Evolutionary conservation across 2,888 invertebrate species (phyloP).

Genomic region (Altica lythri): DNA sequence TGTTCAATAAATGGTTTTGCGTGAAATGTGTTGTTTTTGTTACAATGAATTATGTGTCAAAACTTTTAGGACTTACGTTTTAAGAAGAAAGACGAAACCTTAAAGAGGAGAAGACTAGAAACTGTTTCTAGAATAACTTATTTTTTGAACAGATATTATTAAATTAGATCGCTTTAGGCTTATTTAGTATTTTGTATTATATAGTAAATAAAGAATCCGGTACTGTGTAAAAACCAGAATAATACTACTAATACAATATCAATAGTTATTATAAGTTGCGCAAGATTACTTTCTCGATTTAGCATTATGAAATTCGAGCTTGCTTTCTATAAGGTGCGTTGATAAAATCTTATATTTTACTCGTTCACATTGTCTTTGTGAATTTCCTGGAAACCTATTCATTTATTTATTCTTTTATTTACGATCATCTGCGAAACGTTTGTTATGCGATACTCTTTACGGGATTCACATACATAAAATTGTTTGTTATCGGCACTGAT

Average conservation of each 20-base stretch:
- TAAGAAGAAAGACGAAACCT: too few species aligned
- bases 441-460: constrained; percentile 32
- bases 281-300: constrained; percentile 42
- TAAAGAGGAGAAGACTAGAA: too few species aligned
- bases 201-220: too few species aligned
- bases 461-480: constrained; percentile 31
- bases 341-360: constrained; percentile 34
- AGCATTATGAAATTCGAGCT: constrained; percentile 40
- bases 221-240: constrained; percentile 24
- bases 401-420: constrained; percentile 34
- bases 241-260: constrained; percentile 41
- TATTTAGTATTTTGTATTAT: too few species aligned
- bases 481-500: constrained; percentile 24
- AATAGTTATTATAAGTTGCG: constrained; percentile 43
- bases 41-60: too few species aligned
- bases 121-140: too few species aligned
- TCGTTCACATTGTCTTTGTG: constrained; percentile 34
- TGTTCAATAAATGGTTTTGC: too few species aligned
- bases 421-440: constrained; percentile 29
- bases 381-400: constrained; percentile 36
- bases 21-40: too few species aligned
- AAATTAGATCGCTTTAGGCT: too few species aligned
- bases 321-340: constrained; percentile 41
- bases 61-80: too few species aligned
- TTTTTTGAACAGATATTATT: too few species aligned